Evolutionary conservation across 2,113 vertebrate genomes (phyloP), one percentile per base, ranked within the genome.

Genomic region (Corythoichthys intestinalis): DNA sequence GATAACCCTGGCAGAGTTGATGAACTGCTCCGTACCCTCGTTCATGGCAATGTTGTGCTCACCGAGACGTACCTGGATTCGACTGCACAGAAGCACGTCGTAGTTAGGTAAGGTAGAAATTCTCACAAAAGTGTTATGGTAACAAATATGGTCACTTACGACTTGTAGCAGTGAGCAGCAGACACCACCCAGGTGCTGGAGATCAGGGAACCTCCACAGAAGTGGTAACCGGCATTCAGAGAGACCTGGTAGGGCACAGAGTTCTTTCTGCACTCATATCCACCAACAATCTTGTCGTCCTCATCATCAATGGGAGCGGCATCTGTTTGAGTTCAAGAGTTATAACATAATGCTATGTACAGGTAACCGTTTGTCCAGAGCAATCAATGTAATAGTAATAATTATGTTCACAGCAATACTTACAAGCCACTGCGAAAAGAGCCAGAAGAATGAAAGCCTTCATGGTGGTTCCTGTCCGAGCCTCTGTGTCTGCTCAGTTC

Each of bases 81-180:
- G 82, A n/a, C 92, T 91, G 73, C 20, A 44, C 47, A 53, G 47
- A 82, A 48, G 81, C 6, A 4, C 34, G 61, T 6, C 13, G 54
- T 20, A 3, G 34, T 50, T 14, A 57, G 38, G 38, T 5, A 1
- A 28, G 4, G 11, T 6, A 38, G 6, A 28, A n/a, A 39, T 2
- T 15, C 4, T 20, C 1, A 6, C 39, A 4, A 10, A 44, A 13
- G 20, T n/a, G 9, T 46, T 3, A 5, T 7, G n/a, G 1, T 10
- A 20, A 9, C 9, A 2, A 15, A 47, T 6, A n/a, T 11, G 37
- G 74, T 6, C 6, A 77, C 93, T 93, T 82, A 94, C 92, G 66
- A 85, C 77, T 92, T 76, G 86, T 92, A 94, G 84, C 93, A 95
- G 84, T 95, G 94, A 86, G 92, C 94, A 75, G 94, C 94, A 13